Evolutionary conservation across 2,888 invertebrate species (phyloP).

Genomic region (Tipula lateralis): DNA sequence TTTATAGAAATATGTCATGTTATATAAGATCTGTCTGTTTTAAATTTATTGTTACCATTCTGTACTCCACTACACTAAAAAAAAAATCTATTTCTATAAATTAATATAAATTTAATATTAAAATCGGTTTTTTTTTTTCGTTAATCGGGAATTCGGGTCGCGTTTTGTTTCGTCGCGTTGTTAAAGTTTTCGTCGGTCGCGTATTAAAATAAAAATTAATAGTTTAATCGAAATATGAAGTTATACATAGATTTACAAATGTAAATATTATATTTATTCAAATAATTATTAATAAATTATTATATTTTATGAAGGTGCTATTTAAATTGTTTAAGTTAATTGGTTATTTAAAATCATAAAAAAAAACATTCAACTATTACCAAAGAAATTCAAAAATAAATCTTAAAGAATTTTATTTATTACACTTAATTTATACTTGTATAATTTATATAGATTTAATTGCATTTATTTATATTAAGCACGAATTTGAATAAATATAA

Average conservation of each 20-base stretch:
- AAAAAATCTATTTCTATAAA: not conserved
- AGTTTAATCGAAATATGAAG: not conserved
- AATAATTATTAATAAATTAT: not conserved
- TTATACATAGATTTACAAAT: not conserved
- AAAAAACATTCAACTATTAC: not conserved
- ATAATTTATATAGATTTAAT: not conserved
- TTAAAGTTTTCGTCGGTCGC: not conserved
- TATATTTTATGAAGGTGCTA: not conserved
- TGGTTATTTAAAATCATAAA: not conserved
- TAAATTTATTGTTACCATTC: not conserved
- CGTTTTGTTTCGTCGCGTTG: slow-evolving; percentile 25
- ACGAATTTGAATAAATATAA: not conserved
- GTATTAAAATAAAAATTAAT: not conserved
- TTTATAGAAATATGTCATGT: not conserved
- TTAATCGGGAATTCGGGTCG: not conserved
- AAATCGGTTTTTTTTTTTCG: slow-evolving; percentile 13
- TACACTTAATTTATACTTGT: not conserved
- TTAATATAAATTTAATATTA: not conserved
- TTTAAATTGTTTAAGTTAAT: not conserved
- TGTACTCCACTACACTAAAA: not conserved
- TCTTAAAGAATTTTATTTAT: not conserved
- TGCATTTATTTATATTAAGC: not conserved
- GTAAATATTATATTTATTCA: not conserved
- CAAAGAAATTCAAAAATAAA: not conserved
- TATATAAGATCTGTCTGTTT: slow-evolving; percentile 3